These are phyloP conservation scores for Crypturellus undulatus DNA, from an alignment of 2,113 vertebrate genomes.

Conservation along the genomic window DNA sequence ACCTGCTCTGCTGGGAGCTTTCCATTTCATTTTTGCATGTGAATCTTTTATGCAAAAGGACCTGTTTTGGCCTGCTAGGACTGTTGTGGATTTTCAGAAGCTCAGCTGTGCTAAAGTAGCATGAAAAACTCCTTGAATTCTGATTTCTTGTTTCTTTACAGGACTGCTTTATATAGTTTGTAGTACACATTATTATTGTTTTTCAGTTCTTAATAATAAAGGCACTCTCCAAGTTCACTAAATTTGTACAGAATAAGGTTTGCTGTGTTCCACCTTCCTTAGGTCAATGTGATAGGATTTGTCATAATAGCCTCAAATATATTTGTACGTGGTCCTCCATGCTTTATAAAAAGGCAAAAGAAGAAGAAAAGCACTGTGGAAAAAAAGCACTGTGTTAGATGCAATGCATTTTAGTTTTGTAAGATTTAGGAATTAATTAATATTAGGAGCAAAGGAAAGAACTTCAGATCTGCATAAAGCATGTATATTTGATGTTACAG, in stretches of 20 bases:
- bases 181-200: background rate
- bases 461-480: background rate
- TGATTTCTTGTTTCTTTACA: background rate
- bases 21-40: background rate
- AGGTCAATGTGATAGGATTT: background rate
- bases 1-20: background rate
- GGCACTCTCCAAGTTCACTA: too few species aligned
- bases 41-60: background rate
- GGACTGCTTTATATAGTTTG: background rate
- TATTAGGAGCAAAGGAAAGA: background rate
- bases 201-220: too few species aligned
- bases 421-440: background rate
- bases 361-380: background rate
- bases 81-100: background rate
- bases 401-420: background rate
- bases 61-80: background rate
- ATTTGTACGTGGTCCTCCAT: fast-evolving
- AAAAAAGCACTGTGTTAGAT: background rate
- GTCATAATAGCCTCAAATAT: background rate
- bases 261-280: background rate
- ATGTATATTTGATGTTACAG: background rate
- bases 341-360: background rate
- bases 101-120: background rate
- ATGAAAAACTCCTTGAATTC: background rate
- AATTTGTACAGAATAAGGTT: background rate